Evolutionary conservation across 1,140 invertebrate species (phyloP), one percentile per base, ranked within the genome.

Genomic region (Lasaia peninsularis): DNA sequence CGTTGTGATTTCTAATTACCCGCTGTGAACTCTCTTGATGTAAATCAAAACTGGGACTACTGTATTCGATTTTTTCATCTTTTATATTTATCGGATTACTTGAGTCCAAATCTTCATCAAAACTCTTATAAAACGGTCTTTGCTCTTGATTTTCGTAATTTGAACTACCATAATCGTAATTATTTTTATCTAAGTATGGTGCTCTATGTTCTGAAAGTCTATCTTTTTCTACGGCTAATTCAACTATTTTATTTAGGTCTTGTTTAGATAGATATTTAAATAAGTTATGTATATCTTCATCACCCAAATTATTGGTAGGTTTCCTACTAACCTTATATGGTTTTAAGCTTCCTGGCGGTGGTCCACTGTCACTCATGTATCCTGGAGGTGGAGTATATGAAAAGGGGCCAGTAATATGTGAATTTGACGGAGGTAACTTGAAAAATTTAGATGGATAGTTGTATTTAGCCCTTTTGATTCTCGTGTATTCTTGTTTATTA

Each of bases 251-350:
- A 73, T 84, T 75, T 40, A 88, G 60, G 56, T 88, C 83, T 65
- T 85, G 73, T 63, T 84, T 78, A 5, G 83, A 78, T 31, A 88
- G 63, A 62, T 82, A 65, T 71, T 80, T 78, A 12, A 86, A 60
- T 24, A 86, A 20, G 52, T 83, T 88, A 53, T 69, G 64, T 16
- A 85, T 71, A 21, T 86, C 83, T 51, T 85, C 78, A 8, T 88
- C 79, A 32, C 66, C 73, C 58, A 84, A 72, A 21, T 76, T 75
- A 16, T 70, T 74, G 56, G 37, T 59, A 32, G 75, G 79, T 70
- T 60, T 60, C 64, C 68, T 84, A 80, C 73, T 86, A 73, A 81
- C 78, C 73, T 80, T 85, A n/a, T 68, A 69, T 1, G 69, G 67
- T 65, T 68, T 75, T 31, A 50, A 50, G 24, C 54, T 71, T 11